Evolutionary conservation across 2,797 vertebrate genomes (phyloP), one percentile per base, ranked within the genome.

Genomic region (Heterohyrax brucei): DNA sequence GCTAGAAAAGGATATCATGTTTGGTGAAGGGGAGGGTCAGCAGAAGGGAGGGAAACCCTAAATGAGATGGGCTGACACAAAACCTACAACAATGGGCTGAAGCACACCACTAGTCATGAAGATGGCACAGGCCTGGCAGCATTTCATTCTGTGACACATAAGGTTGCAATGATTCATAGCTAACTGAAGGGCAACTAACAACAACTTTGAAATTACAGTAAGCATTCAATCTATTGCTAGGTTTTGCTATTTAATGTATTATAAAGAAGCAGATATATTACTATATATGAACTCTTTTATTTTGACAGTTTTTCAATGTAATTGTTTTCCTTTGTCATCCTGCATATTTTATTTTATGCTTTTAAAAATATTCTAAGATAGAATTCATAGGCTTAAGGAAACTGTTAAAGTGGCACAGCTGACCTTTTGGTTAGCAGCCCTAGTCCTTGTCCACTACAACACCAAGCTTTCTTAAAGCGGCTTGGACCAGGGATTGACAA

Each of bases 341-440:
- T 90, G 10, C 59, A 26, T 6, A 72, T 89, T 86, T 96, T 75
- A 59, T 83, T 77, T 72, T 30, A n/a, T 73, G 46, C 48, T n/a
- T 70, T 87, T 83, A 79, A 91, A 92, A 85, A 46, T 44, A 82
- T 76, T 83, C 46, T 24, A 39, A 86, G 59, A 85, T 76, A 53
- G n/a, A 14, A 9, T 77, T 48, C 24, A 46, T 48, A 77, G 39
- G 12, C 19, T 70, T 72, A 48, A 3, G 6, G 68, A 78, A 62
- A 64, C 1, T 24, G 6, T 72, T 44, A 46, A 61, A 61, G 19
- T 28, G 56, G 28, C 26, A 77, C 61, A 50, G 50, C 50, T 53
- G 50, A 53, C 5, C 50, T 13, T 53, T 53, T 53, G 50, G 50
- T 53, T 53, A 53, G 50, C 50, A 53, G 50, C 50, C 50, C 8